Evolutionary conservation across 2,113 vertebrate species (phyloP).

Genomic region (Nothoprocta pentlandii): DNA sequence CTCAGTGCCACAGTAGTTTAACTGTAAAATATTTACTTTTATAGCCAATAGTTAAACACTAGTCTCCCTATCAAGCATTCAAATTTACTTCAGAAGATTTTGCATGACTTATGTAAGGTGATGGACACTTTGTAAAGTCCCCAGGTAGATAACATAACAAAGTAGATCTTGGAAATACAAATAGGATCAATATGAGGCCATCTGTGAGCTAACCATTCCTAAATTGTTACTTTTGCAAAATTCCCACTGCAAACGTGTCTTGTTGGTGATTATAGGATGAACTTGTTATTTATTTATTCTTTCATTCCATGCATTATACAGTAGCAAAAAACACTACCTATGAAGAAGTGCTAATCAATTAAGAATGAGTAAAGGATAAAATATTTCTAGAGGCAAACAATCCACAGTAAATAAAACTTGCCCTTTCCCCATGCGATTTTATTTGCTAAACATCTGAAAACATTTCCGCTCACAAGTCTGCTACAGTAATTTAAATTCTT

Average conservation of each 20-base stretch:
- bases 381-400: constrained; percentile 23
- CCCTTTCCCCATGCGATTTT: constrained; percentile 15
- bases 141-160: background rate
- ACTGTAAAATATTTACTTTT: background rate
- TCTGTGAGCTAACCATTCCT: background rate
- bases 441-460: constrained; percentile 61
- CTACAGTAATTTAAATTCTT: constrained; percentile 59
- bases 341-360: constrained; percentile 32
- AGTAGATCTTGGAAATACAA: background rate
- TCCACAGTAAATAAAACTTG: constrained; percentile 18
- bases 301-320: background rate
- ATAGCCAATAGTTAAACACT: background rate
- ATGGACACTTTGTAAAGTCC: background rate
- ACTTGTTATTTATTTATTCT: background rate
- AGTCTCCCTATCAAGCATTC: background rate
- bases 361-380: constrained; percentile 28
- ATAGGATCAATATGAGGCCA: background rate
- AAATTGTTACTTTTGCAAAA: background rate
- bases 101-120: background rate
- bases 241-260: background rate
- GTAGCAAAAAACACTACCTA: background rate
- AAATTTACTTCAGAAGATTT: background rate
- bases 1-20: background rate
- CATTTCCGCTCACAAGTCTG: constrained; percentile 27
- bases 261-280: background rate